Percentiles rank a stretch among this genome's conserved stretches.
phyloP scores from a whole-genome alignment of 2,797 vertebrate genomes.

The Gorsachius magnificus region DNA sequence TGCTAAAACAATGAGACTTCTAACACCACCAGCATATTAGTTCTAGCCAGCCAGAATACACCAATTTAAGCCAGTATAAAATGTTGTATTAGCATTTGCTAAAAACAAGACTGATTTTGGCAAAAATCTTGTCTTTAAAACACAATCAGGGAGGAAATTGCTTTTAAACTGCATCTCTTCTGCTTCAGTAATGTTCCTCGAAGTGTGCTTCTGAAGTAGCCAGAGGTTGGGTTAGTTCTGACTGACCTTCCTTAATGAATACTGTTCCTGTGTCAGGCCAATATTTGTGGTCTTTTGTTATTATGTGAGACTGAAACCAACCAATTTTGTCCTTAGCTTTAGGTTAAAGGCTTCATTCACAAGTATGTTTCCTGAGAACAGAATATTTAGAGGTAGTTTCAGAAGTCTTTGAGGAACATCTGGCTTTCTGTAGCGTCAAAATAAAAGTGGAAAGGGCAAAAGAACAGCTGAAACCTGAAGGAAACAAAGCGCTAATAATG shows the following conservation, averaged over 20 bases:
- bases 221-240: not conserved
- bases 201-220: not conserved
- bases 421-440: not conserved
- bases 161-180: not conserved
- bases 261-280: not conserved
- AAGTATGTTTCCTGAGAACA: not conserved
- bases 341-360: slow-evolving; percentile 12
- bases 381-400: not conserved
- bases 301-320: not conserved
- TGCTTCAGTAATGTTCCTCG: not conserved
- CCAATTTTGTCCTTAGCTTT: not conserved
- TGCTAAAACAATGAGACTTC: not conserved
- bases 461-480: slow-evolving; percentile 27
- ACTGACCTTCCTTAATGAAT: not conserved
- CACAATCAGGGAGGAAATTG: not conserved
- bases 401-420: not conserved
- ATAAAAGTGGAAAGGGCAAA: not conserved
- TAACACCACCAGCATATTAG: not conserved
- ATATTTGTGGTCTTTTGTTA: not conserved
- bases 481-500: not conserved
- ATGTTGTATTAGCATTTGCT: not conserved
- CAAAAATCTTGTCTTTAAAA: not conserved
- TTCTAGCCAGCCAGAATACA: not conserved
- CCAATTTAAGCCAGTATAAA: not conserved
- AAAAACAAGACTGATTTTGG: not conserved